Evolutionary conservation across 2,113 vertebrate genomes (phyloP).

Genomic region (Uria lomvia): DNA sequence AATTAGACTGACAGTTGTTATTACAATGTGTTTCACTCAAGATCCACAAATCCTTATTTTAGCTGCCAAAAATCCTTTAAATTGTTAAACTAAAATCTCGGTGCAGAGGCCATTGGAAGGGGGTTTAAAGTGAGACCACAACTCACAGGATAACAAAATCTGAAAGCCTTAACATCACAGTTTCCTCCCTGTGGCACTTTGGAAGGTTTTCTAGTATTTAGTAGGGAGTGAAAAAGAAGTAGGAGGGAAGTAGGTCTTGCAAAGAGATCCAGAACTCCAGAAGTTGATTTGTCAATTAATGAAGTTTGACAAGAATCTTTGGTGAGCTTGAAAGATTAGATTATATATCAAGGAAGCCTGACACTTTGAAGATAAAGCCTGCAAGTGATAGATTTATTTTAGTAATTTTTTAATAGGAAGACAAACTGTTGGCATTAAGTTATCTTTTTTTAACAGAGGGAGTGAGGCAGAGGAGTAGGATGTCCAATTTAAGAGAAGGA

Average conservation of each 20-base stretch:
- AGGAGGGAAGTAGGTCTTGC: background rate
- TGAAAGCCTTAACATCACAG: background rate
- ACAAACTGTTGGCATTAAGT: background rate
- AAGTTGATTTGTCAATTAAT: background rate
- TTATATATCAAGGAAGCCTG: background rate
- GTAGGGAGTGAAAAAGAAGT: background rate
- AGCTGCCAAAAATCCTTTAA: conserved; percentile 28
- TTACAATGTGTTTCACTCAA: background rate
- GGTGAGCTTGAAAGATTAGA: background rate
- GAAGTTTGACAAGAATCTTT: background rate
- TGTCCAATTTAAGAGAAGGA: background rate
- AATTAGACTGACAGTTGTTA: conserved; percentile 41
- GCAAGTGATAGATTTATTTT: background rate
- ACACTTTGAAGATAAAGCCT: conserved; percentile 15
- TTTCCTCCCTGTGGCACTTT: background rate
- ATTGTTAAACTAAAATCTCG: background rate
- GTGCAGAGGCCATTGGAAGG: background rate
- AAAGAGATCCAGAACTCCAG: background rate
- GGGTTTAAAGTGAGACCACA: background rate
- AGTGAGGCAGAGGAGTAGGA: background rate
- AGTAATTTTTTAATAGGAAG: background rate
- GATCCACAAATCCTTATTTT: background rate
- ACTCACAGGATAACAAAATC: background rate
- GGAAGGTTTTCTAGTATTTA: background rate
- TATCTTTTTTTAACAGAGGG: background rate